phyloP scores from a whole-genome alignment of 2,113 vertebrate species.

The Anarhynchus alexandrinus region DNA sequence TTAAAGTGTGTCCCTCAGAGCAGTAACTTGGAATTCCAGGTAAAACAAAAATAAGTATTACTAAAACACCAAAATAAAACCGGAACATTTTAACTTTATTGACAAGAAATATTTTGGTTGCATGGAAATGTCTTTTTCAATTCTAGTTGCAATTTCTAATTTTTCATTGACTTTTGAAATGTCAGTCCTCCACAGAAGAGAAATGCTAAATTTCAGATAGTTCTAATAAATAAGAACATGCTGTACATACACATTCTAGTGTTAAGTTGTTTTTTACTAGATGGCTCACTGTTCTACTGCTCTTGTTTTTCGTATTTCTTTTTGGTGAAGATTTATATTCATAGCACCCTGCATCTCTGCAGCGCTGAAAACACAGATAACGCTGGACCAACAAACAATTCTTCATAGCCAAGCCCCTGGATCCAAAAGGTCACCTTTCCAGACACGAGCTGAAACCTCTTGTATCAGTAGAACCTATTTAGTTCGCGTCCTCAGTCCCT shows the following conservation, averaged over 20 bases:
- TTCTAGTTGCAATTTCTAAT: neutral
- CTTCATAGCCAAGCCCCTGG: neutral
- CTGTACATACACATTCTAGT: neutral
- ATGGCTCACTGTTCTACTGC: neutral
- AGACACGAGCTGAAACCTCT: neutral
- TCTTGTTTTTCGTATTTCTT: neutral
- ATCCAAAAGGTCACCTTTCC: neutral
- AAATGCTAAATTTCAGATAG: neutral
- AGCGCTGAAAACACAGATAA: neutral
- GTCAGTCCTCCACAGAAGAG: neutral
- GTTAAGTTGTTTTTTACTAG: neutral
- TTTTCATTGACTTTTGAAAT: neutral
- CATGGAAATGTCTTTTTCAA: neutral
- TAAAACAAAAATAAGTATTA: neutral
- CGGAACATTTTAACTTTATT: neutral
- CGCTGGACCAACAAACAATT: neutral
- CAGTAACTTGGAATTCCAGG: neutral
- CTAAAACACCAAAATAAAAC: neutral
- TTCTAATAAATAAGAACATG: neutral
- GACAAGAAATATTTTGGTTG: neutral
- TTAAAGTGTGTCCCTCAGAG: rapidly evolving
- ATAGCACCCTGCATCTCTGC: neutral
- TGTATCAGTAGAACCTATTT: neutral
- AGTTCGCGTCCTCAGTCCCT: neutral
- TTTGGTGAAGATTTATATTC: neutral